phyloP scores from a whole-genome alignment of 2,888 invertebrate genomes.

The Apotomis turbidana region DNA sequence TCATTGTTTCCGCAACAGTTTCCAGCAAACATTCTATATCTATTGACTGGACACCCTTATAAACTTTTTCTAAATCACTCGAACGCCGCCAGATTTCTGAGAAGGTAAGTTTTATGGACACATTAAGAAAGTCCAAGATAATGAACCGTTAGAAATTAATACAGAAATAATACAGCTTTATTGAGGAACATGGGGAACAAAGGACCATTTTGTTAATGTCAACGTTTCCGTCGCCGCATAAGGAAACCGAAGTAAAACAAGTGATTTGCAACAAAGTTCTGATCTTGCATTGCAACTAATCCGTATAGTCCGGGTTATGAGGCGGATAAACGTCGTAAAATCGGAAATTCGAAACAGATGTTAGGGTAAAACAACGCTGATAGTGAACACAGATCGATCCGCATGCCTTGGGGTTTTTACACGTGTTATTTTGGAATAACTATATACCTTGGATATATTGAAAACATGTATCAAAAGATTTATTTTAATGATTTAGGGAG shows the following conservation, averaged over 20 bases:
- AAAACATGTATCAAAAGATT: too few species aligned
- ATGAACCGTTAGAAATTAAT: constrained; percentile 44
- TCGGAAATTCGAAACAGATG: constrained; percentile 38
- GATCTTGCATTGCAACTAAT: constrained; percentile 33
- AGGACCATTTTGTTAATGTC: constrained; percentile 75
- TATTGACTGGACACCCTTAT: constrained; percentile 57
- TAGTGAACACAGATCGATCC: not conserved
- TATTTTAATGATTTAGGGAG: not conserved
- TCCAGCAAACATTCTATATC: constrained; percentile 59
- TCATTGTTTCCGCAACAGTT: constrained; percentile 64
- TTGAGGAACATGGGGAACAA: constrained; percentile 57
- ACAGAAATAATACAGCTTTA: constrained; percentile 28
- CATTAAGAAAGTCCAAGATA: constrained; percentile 43
- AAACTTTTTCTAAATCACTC: constrained; percentile 45
- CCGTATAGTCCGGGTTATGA: constrained; percentile 17
- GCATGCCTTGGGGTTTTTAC: constrained; percentile 3
- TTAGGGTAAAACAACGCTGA: constrained; percentile 18
- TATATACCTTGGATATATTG: too few species aligned
- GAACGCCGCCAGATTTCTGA: constrained; percentile 39
- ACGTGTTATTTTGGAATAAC: not conserved
- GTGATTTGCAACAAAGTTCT: constrained; percentile 62
- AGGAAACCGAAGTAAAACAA: constrained; percentile 69
- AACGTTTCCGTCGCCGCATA: constrained; percentile 69
- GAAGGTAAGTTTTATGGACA: constrained; percentile 40
- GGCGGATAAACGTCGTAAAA: constrained; percentile 41